phyloP scores from a whole-genome alignment of 2,113 vertebrate species.

The human region DNA sequence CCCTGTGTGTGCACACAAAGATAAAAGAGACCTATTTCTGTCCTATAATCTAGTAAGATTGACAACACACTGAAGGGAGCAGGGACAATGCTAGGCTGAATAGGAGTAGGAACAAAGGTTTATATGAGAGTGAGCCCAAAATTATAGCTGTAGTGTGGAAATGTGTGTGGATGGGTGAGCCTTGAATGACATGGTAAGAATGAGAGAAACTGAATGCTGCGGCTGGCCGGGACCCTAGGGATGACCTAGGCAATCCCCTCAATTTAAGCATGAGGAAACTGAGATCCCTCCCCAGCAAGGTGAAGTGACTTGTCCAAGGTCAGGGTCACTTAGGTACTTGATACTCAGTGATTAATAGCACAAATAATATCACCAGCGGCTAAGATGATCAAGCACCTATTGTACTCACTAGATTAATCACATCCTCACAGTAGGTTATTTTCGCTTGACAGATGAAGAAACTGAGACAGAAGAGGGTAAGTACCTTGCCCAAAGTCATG shows the following conservation, averaged over 20 bases:
- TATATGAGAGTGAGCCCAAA: background rate
- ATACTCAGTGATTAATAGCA: background rate
- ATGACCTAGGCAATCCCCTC: background rate
- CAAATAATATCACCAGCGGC: background rate
- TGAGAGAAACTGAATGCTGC: background rate
- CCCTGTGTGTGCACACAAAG: background rate
- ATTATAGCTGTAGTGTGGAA: background rate
- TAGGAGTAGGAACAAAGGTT: background rate
- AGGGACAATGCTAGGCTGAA: background rate
- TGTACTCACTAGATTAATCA: background rate
- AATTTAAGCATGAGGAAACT: background rate
- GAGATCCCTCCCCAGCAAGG: background rate
- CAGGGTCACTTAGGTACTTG: background rate
- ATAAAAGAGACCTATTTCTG: background rate
- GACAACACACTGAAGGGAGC: background rate
- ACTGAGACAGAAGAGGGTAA: background rate
- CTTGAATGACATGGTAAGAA: background rate
- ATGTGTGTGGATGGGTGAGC: background rate
- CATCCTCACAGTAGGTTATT: background rate
- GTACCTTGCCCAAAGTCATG: background rate
- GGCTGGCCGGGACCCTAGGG: too few species aligned
- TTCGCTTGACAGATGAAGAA: background rate
- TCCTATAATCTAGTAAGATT: background rate
- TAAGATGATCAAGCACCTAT: background rate
- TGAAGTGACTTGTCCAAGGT: background rate